Conservation (phyloP, 2,113 vertebrate species). For the Eurypyga helias region DNA sequence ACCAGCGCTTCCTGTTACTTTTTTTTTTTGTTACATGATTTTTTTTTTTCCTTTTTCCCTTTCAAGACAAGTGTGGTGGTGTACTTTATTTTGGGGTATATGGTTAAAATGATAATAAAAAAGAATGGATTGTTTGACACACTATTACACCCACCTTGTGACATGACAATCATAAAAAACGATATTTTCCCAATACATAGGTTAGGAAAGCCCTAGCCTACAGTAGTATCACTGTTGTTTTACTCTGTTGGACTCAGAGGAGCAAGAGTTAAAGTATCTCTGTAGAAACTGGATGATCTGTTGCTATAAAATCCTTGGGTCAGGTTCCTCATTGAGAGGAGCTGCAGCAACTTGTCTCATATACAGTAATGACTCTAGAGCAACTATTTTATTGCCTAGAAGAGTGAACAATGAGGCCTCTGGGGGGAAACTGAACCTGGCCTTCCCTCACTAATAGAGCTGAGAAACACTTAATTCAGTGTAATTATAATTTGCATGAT, state of each 20-base stretch:
- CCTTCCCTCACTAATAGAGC: background rate
- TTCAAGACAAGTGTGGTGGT: background rate
- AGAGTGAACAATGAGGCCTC: slow-evolving; percentile 16
- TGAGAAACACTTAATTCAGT: slow-evolving; percentile 9
- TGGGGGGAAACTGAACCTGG: background rate
- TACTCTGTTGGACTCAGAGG: background rate
- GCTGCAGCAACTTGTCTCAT: background rate
- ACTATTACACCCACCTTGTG: background rate
- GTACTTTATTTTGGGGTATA: background rate
- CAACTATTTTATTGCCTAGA: background rate
- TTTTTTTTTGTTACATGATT: background rate
- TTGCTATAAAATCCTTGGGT: background rate
- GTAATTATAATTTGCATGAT: slow-evolving; percentile 3
- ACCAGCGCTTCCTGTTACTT: background rate
- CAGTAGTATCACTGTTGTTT: background rate
- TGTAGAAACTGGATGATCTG: background rate
- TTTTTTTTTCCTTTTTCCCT: too few relatives aligned
- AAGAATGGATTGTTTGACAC: background rate
- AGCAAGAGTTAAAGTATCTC: background rate
- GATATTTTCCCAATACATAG: background rate
- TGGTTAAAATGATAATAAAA: background rate
- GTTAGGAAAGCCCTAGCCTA: background rate
- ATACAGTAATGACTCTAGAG: background rate
- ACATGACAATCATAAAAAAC: background rate
- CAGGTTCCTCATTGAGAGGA: background rate